phyloP scores from a whole-genome alignment of 37 sponge, comb jelly and placozoan genomes.

The Eunapius fragilis region DNA sequence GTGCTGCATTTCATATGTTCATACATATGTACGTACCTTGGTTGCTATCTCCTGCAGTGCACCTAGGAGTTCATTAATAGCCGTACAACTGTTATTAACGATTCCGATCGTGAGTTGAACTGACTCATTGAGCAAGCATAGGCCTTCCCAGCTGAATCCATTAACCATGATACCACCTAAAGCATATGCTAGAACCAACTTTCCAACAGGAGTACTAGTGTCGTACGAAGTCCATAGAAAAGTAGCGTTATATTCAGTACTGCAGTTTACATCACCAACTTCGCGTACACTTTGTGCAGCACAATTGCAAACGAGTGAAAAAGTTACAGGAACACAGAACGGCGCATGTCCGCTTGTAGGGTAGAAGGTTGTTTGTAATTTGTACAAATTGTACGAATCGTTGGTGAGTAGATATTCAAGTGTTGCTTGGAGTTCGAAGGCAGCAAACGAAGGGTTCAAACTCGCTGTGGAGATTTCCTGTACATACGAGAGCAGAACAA shows the following conservation, averaged over 20 bases:
- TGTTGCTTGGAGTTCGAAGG: too few species aligned
- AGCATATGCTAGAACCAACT: slow-evolving; percentile 30
- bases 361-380: slow-evolving; percentile 33
- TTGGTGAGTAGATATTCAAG: background rate
- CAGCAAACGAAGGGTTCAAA: too few species aligned
- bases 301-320: slow-evolving; percentile 3
- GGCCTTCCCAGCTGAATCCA: slow-evolving; percentile 55
- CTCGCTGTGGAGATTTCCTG: too few species aligned
- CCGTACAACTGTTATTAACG: slow-evolving; percentile 20
- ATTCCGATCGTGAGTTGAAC: background rate
- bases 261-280: background rate
- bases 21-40: background rate
- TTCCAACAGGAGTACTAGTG: background rate
- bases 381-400: slow-evolving; percentile 12
- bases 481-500: too few species aligned
- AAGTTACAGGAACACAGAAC: slow-evolving; percentile 39
- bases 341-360: slow-evolving; percentile 10
- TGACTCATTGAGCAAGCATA: slow-evolving; percentile 9
- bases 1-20: background rate
- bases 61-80: background rate
- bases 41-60: slow-evolving; percentile 10
- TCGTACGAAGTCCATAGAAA: slow-evolving; percentile 57
- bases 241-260: background rate
- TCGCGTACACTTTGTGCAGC: background rate
- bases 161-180: slow-evolving; percentile 26